Percentiles rank a stretch among this genome's conserved stretches.
Conservation (phyloP, 2,797 vertebrate species). For the Otolemur crassicaudatus region DNA sequence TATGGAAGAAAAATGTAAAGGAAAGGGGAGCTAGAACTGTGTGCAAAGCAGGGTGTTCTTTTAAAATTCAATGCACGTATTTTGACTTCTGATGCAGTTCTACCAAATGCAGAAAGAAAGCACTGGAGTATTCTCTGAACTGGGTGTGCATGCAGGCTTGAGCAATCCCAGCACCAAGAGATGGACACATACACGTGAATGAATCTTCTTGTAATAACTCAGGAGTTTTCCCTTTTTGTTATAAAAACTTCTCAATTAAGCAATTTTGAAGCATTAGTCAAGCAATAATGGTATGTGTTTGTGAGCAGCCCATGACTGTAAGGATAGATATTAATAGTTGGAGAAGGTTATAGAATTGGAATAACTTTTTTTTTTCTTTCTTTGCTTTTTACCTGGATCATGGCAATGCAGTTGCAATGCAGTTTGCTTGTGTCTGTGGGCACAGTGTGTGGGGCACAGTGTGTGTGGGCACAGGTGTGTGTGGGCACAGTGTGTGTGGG, state of each 20-base stretch:
- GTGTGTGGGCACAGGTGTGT: no score
- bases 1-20: background rate
- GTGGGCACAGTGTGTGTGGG: no score
- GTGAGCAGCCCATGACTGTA: background rate
- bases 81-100: slow-evolving; percentile 54
- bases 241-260: slow-evolving; percentile 48
- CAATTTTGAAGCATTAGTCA: slow-evolving; percentile 10
- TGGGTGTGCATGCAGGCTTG: slow-evolving; percentile 47
- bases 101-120: slow-evolving; percentile 72
- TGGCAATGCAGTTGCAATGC: background rate
- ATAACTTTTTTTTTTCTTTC: background rate
- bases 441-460: no score
- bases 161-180: slow-evolving; percentile 25
- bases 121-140: slow-evolving; percentile 44
- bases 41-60: slow-evolving; percentile 31
- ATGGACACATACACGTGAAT: background rate
- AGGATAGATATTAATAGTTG: background rate
- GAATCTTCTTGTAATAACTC: slow-evolving; percentile 1
- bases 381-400: background rate
- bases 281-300: background rate
- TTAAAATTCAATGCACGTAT: slow-evolving; percentile 53
- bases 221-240: slow-evolving; percentile 44
- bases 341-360: background rate
- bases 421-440: background rate
- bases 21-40: background rate